Evolutionary conservation across 2,888 invertebrate species (phyloP), one percentile per base, ranked within the genome.

Genomic region (Conus canariensis): DNA sequence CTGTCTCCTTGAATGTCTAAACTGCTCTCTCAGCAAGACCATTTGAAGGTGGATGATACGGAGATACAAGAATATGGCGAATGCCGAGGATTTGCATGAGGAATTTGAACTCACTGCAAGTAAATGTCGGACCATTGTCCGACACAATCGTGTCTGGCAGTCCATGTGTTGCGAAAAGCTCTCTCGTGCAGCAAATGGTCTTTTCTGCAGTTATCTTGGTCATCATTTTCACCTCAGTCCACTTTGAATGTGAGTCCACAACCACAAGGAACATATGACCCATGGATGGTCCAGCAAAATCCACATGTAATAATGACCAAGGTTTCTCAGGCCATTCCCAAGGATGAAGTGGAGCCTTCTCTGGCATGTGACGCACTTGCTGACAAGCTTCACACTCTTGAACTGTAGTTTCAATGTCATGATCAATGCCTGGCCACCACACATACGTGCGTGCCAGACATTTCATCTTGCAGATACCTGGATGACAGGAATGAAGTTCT

Each of bases 241-340:
- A 94, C 87, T 94, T 94, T 6, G 92, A 92, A 82, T 93, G 86
- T 0, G 93, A 92, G 83, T 94, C 93, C 4, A 94, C 88, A 30
- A 77, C 77, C 22, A 94, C 90, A 83, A 92, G 92, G 88, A 92
- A 92, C 85, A 85, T 30, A 56, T 60, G 85, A 9, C 87, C 86
- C 14, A 90, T 92, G 80, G 92, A 90, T 59, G 91, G 92, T 56
- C 92, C 93, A 25, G 93, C 94, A 90, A 92, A 93, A 85, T 94
- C 94, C 58, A 94, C 85, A 77, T 95, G 94, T 2, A 95, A 19
- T 25, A 94, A 10, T 89, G 90, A 95, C 94, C 45, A 95, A n/a
- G 93, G 92, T 67, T 90, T 90, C 19, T 88, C 89, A 14, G 94
- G 94, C 83, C 89, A 92, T 88, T 92, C 90, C 93, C 94, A 95